Base-by-base conservation (phyloP, 2,113 vertebrate species). In the Seriola aureovittata region DNA sequence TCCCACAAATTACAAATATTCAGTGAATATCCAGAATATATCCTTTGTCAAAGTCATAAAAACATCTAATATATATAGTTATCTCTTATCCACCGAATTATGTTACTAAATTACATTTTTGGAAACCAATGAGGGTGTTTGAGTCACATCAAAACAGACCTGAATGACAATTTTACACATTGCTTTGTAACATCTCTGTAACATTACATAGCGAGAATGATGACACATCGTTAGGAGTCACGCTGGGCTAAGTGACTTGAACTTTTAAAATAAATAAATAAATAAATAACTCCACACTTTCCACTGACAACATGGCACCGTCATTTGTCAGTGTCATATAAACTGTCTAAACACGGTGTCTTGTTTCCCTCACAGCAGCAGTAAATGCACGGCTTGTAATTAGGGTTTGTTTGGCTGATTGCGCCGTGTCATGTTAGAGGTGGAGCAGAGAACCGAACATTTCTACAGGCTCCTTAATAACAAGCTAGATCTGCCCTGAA, bases 391-490 rank as follows among this genome's bases (percentile, higher is more conserved):
- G 75, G 85, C 42, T 70, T 65, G 74, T 84, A 85, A 64, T 89
- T 89, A 69, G 55, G 79, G 82, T 66, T 86, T 83, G 19, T 85
- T 85, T 82, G 82, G 67, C 76, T 78, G 82, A 90, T 86, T 57
- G 80, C 85, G 57, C 57, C 3, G 4, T 83, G 81, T 82, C 80
- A 84, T 90, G 88, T 82, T 65, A 23, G 81, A 89, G 80, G 84
- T 85, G 84, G 73, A 85, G 85, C 66, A 81, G 40, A 54, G 85
- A 79, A 23, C 67, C 78, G 85, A 83, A 88, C 71, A 73, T 71
- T 87, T 88, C 81, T 84, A 76, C 76, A 80, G 62, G 40, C 81
- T 71, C 58, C 7, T 9, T 85, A 90, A 90, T 91, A 60, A 90
- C 88, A 86, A 75, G 71, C 74, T 81, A 17, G 17, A 11, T 23